Evolutionary conservation across 1,140 invertebrate species (phyloP), one percentile per base, ranked within the genome.

Genomic region (Chymomyza costata): DNA sequence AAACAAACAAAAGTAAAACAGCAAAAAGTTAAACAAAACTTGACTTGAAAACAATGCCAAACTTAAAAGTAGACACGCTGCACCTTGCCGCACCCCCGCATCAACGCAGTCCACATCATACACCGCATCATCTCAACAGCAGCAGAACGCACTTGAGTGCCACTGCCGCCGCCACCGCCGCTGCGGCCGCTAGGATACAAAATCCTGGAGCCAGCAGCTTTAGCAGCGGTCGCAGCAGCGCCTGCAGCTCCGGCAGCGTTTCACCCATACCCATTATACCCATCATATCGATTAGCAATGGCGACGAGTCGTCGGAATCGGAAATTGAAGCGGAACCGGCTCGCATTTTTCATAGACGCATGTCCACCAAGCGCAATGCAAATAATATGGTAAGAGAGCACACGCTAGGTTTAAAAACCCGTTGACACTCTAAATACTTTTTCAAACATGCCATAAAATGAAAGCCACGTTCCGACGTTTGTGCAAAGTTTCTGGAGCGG

Each of bases 241-340:
- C 57, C 52, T 83, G 65, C 60, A 84, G 81, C 53, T 83, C 81
- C 3, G 68, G 74, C 13, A 84, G 76, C 54, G 45, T 83, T 3
- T 84, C 82, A 14, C 71, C 71, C 10, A 55, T 80, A 21, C 78
- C 78, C 45, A 71, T 82, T 13, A 83, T 83, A 21, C 81, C 81
- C 11, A 81, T 76, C 40, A 83, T 83, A 37, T 54, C 81, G 28
- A 83, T 83, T 37, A 83, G 81, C 46, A 70, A 56, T 7, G 81
- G 83, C 58, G 82, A 83, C 38, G 84, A 85, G 47, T 84, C 85
- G 38, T 90, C 90, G 10, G 90, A 91, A 66, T 91, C 90, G 68
- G 91, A 92, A 84, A 89, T 88, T 51, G 91, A 92, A 84, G 87
- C 88, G 13, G 90, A 91, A 71, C 90, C 90, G 54, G 89, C 89